Conservation (phyloP, 1,140 invertebrate genomes). For the Lordiphosa clarofinis region DNA sequence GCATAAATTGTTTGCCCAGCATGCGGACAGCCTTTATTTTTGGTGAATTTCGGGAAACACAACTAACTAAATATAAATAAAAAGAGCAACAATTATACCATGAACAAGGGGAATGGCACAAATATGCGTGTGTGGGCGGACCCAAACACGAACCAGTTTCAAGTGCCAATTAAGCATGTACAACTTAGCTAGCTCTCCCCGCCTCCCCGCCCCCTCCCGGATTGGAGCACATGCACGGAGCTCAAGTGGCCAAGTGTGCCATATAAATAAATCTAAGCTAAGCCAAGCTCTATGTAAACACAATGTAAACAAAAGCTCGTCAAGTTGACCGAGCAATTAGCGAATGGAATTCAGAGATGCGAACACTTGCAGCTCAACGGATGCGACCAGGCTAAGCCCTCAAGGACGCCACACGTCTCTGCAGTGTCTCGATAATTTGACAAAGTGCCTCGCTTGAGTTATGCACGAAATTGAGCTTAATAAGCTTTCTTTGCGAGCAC, state of each 20-base stretch:
- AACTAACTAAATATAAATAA: too few relatives aligned
- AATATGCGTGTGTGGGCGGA: slow-evolving; percentile 20
- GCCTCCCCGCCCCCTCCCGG: not conserved
- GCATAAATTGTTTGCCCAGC: too few relatives aligned
- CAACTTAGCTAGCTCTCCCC: slow-evolving; percentile 10
- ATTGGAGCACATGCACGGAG: slow-evolving; percentile 12
- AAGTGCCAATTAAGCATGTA: slow-evolving; percentile 41
- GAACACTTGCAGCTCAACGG: not conserved
- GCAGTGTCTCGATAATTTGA: not conserved
- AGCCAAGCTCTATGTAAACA: slow-evolving; percentile 8
- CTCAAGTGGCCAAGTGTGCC: slow-evolving; percentile 8
- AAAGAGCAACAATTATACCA: slow-evolving; percentile 4
- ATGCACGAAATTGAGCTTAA: slow-evolving; percentile 7
- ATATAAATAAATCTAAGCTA: slow-evolving; percentile 5
- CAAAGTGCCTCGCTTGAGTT: slow-evolving; percentile 1
- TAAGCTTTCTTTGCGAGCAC: slow-evolving; percentile 1
- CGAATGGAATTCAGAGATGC: slow-evolving; percentile 6
- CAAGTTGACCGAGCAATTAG: slow-evolving; percentile 14
- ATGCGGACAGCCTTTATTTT: too few relatives aligned
- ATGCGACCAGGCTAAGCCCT: not conserved
- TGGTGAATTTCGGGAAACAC: too few relatives aligned
- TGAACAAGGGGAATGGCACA: slow-evolving; percentile 16
- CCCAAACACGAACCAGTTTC: slow-evolving; percentile 39
- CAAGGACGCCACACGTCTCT: slow-evolving; percentile 11
- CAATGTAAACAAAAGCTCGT: slow-evolving; percentile 8